Base-by-base conservation (phyloP, 2,797 vertebrate species). In the Limnodromus scolopaceus region DNA sequence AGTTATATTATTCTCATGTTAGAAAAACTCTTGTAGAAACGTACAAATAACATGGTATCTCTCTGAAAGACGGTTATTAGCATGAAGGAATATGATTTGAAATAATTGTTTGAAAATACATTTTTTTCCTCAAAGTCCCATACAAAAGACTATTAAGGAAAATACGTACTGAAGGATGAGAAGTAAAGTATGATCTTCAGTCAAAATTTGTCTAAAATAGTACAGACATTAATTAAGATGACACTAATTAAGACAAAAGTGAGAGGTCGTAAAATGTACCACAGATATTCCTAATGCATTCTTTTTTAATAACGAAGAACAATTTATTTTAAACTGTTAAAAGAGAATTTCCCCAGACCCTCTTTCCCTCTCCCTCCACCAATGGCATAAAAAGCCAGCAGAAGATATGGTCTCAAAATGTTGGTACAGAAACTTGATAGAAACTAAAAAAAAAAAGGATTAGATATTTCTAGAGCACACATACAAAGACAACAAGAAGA, bases 171-270 rank as follows among this genome's bases (percentile, higher is more conserved):
- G 34, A 89, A 20, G 9, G 8, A 66, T 54, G 14, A 83, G 45
- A 75, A 88, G 16, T 13, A 28, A 91, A 76, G 10, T 23, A 49
- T 14, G 20, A 63, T 41, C 22, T 34, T 86, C 0, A 2, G 53
- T 77, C 36, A 79, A 76, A 94, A 90, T 82, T 34, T 60, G 48
- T 79, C 58, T 60, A 41, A 80, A 92, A 64, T 22, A 87, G 19
- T 32, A 60, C 23, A 77, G 66, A 70, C 5, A 49, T 77, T 80
- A 92, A 77, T 78, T 84, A 82, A 72, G 70, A 70, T 39, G 49
- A 68, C 54, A 49, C 32, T 78, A 86, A 83, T 85, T 61, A 84
- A 55, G 39, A 86, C 8, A 71, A 54, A 79, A 84, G 36, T 53
- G 25, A 76, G 48, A 66, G 19, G 45, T 77, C 34, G 69, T 65